Evolutionary conservation across 2,888 invertebrate species (phyloP).

Genomic region (Athrips mouffetella): DNA sequence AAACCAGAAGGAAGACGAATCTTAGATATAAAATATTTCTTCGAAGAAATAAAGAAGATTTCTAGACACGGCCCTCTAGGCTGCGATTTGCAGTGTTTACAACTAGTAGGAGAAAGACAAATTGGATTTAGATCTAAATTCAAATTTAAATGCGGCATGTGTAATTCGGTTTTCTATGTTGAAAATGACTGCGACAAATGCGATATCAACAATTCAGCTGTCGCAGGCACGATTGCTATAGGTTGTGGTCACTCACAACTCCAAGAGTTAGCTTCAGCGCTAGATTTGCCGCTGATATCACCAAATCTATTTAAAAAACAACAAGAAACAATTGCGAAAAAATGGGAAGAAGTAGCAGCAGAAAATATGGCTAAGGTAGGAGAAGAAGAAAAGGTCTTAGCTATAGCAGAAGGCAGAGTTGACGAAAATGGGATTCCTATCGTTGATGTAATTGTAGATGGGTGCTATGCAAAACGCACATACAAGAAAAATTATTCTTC

Average conservation of each 20-base stretch:
- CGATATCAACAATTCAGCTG: background rate
- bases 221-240: slow-evolving; percentile 4
- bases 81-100: background rate
- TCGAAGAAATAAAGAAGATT: too few relatives aligned
- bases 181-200: background rate
- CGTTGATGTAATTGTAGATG: slow-evolving; percentile 14
- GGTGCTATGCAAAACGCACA: too few relatives aligned
- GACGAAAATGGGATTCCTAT: slow-evolving; percentile 1
- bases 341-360: slow-evolving; percentile 1
- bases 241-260: slow-evolving; percentile 11
- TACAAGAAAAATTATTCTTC: too few relatives aligned
- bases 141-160: slow-evolving; percentile 1
- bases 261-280: slow-evolving; percentile 3
- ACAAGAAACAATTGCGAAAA: background rate
- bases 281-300: slow-evolving; percentile 11
- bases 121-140: background rate
- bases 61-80: background rate
- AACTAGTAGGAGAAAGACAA: background rate
- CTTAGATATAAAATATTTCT: too few relatives aligned
- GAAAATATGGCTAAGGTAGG: slow-evolving; percentile 9
- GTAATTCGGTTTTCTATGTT: background rate
- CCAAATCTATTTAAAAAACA: too few relatives aligned
- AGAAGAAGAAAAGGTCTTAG: slow-evolving; percentile 10
- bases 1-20: too few relatives aligned
- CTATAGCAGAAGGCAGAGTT: slow-evolving; percentile 10